Conservation (phyloP, 2,113 vertebrate species). For the Ceyx margarethae region DNA sequence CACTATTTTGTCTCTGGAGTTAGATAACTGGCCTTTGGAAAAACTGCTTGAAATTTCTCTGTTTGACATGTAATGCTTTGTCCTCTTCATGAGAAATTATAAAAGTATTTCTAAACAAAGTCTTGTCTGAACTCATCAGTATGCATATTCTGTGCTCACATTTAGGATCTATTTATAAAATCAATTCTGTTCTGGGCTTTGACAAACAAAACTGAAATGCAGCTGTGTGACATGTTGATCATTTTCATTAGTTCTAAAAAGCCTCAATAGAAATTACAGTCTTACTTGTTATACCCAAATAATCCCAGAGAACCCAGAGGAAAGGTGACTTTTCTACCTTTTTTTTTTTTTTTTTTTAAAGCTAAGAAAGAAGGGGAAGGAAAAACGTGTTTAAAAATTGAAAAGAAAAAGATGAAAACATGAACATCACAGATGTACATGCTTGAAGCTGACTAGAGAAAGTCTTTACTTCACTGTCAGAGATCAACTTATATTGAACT, state of each 20-base stretch:
- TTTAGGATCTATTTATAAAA: conserved; percentile 85
- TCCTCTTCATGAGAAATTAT: conserved; percentile 66
- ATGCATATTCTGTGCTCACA: conserved; percentile 75
- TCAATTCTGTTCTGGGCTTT: conserved; percentile 77
- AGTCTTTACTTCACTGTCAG: background rate
- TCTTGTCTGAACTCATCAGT: conserved; percentile 78
- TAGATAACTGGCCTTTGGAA: conserved; percentile 64
- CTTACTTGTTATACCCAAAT: conserved; percentile 73
- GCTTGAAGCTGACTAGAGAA: conserved; percentile 22
- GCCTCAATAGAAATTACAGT: conserved; percentile 74
- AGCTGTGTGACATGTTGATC: conserved; percentile 82
- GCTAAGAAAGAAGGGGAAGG: background rate
- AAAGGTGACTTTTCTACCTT: conserved; percentile 69
- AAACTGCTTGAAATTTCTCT: conserved; percentile 54
- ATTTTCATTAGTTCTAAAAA: conserved; percentile 81
- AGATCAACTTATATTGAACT: conserved; percentile 22
- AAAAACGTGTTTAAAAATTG: conserved; percentile 1
- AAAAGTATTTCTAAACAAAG: conserved; percentile 78
- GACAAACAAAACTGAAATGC: conserved; percentile 82
- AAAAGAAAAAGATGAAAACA: conserved; percentile 12
- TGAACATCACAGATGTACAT: conserved; percentile 10
- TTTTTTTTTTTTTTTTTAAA: conserved; percentile 29
- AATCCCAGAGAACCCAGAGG: conserved; percentile 57
- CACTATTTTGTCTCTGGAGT: conserved; percentile 7
- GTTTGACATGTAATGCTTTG: conserved; percentile 62